Conservation (phyloP, 2,797 vertebrate genomes). For the Sarcophilus harrisii region DNA sequence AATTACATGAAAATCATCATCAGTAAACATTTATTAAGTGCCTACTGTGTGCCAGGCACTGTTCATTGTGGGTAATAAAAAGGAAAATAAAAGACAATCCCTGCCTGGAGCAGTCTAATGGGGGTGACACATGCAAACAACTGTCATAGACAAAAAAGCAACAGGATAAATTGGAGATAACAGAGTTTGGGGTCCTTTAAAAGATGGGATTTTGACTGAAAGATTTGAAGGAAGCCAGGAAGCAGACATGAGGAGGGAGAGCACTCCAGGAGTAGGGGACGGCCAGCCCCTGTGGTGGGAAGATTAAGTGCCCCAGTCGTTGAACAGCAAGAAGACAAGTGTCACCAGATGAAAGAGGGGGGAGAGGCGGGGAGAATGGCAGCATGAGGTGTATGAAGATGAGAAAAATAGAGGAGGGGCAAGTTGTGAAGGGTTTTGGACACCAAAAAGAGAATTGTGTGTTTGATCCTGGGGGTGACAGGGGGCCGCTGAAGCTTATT, state of each 20-base stretch:
- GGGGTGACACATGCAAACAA: not conserved
- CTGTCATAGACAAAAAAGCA: not conserved
- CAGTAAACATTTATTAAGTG: not conserved
- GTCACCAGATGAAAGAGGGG: not conserved
- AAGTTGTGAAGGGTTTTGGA: not conserved
- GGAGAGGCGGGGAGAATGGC: fast-evolving
- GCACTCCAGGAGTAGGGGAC: not conserved
- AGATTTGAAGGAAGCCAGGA: not conserved
- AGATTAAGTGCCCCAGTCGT: not conserved
- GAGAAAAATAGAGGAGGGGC: not conserved
- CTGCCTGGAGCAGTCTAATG: not conserved
- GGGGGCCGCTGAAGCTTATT: not conserved
- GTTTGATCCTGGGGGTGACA: not conserved
- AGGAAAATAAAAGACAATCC: not conserved
- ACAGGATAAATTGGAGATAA: not conserved
- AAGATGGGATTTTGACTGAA: not conserved
- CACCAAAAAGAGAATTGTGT: not conserved
- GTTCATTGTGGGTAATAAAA: not conserved
- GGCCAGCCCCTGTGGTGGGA: not conserved
- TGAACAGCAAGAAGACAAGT: not conserved
- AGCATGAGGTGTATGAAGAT: not conserved
- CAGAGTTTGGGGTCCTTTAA: not conserved
- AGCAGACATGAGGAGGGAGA: not conserved
- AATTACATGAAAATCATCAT: not conserved
- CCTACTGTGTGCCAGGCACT: not conserved